Evolutionary conservation across 1,140 invertebrate genomes (phyloP).

Genomic region (Lepidotrigona ventralis): DNA sequence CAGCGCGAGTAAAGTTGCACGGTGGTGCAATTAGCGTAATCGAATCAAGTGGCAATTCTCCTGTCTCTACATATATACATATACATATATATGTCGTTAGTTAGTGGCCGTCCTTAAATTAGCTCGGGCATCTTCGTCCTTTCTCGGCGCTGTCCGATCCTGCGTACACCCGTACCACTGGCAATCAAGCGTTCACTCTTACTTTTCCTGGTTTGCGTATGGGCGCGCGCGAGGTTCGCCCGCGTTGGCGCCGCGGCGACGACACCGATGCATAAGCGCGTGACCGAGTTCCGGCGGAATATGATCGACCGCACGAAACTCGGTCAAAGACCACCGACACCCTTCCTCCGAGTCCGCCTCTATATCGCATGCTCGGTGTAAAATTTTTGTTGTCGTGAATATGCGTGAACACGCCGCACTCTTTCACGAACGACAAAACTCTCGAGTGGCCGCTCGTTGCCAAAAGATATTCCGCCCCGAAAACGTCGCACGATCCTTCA

Average conservation of each 20-base stretch:
- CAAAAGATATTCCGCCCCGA: constrained; percentile 7
- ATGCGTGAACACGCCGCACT: constrained; percentile 43
- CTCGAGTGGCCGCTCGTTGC: constrained; percentile 9
- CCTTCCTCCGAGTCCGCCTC: constrained; percentile 43
- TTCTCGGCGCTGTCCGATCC: constrained; percentile 18
- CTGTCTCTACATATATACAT: neutral
- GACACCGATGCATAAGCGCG: constrained; percentile 63
- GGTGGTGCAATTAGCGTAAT: constrained; percentile 19
- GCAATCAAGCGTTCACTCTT: constrained; percentile 56
- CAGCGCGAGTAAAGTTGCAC: neutral
- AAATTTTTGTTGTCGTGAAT: constrained; percentile 48
- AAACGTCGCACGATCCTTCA: neutral
- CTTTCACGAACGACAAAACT: constrained; percentile 15
- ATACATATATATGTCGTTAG: neutral
- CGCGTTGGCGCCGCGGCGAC: constrained; percentile 48
- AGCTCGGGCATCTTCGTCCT: constrained; percentile 17
- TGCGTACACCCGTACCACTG: constrained; percentile 38
- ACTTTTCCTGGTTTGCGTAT: constrained; percentile 52
- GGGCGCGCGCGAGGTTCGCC: constrained; percentile 34
- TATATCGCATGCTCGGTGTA: constrained; percentile 46
- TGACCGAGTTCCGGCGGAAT: constrained; percentile 66
- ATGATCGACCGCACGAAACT: constrained; percentile 68
- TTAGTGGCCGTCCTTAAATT: constrained; percentile 11
- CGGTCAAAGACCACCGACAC: constrained; percentile 68
- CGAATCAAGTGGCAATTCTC: neutral